Conservation (phyloP, 30 jellyfish, hydroid and myxozoan species). For the Aurelia aurita region DNA sequence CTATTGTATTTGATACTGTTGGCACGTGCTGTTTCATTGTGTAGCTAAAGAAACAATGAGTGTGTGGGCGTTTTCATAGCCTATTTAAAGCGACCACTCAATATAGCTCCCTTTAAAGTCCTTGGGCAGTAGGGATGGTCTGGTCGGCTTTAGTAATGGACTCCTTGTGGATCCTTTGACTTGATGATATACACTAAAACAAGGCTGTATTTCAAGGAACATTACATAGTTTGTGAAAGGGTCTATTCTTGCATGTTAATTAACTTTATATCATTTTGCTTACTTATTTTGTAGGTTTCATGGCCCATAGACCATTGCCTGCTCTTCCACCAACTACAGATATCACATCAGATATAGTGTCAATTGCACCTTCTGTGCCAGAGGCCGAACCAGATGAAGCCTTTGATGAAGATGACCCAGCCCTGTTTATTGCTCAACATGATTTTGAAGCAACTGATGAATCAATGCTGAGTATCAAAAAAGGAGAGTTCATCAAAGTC, state of each 20-base stretch:
- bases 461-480: constrained; percentile 76
- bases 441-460: constrained; percentile 93
- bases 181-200: too few relatives aligned
- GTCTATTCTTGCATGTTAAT: neutral
- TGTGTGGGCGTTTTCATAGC: too few relatives aligned
- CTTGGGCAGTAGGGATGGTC: too few relatives aligned
- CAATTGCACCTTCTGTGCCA: constrained; percentile 22
- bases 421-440: constrained; percentile 78
- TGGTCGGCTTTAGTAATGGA: too few relatives aligned
- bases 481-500: constrained; percentile 80
- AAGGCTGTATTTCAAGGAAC: too few relatives aligned
- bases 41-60: too few relatives aligned
- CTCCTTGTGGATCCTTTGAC: too few relatives aligned
- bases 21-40: too few relatives aligned
- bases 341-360: constrained; percentile 9
- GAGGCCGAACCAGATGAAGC: constrained; percentile 31
- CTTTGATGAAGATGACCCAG: constrained; percentile 65
- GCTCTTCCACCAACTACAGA: constrained; percentile 61
- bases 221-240: too few relatives aligned
- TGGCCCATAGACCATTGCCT: constrained; percentile 95
- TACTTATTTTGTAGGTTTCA: constrained; percentile 61
- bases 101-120: too few relatives aligned
- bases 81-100: too few relatives aligned
- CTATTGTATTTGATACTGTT: too few relatives aligned
- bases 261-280: neutral